Evolutionary conservation across 2,113 vertebrate species (phyloP).

Genomic region (Fulmarus glacialis): DNA sequence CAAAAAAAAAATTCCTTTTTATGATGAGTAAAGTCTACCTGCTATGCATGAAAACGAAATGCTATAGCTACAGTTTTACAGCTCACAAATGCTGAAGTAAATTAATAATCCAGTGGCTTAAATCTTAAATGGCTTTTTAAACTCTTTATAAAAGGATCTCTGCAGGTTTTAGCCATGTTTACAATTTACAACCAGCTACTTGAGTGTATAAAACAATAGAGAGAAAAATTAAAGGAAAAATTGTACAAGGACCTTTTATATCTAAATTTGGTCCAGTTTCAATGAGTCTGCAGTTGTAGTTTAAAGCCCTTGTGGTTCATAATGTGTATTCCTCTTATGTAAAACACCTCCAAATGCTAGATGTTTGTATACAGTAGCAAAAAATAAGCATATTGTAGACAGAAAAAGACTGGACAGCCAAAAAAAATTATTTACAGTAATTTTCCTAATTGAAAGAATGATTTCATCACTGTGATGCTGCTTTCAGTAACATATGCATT

Average conservation of each 20-base stretch:
- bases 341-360: neutral
- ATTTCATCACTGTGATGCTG: neutral
- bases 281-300: neutral
- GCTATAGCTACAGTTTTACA: neutral
- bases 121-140: constrained; percentile 30
- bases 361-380: neutral
- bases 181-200: constrained; percentile 1
- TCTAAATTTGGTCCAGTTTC: neutral
- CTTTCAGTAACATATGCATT: neutral
- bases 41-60: neutral
- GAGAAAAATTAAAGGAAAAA: neutral
- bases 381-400: neutral
- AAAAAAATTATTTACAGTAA: neutral
- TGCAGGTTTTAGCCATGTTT: constrained; percentile 27
- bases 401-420: neutral
- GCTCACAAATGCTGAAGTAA: constrained; percentile 6
- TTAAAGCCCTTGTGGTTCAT: neutral
- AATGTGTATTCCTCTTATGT: neutral
- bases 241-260: neutral
- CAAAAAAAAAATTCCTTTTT: constrained; percentile 3
- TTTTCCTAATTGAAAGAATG: neutral
- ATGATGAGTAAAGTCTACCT: neutral
- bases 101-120: neutral
- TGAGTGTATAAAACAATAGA: neutral
- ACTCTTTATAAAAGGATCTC: neutral